Conservation (phyloP, 2,113 vertebrate species). For the Rafetus swinhoei region DNA sequence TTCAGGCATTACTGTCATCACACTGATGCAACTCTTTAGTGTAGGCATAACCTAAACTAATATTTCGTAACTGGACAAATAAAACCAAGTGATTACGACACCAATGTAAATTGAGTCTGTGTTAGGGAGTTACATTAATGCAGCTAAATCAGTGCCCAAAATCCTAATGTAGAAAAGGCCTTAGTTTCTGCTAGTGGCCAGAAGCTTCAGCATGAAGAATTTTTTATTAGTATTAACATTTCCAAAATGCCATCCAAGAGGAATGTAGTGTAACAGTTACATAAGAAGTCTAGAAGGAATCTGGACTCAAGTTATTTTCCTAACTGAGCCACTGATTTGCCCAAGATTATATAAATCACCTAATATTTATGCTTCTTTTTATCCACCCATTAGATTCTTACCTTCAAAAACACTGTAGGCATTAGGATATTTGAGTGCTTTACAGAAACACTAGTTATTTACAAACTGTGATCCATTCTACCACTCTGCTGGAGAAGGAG, state of each 20-base stretch:
- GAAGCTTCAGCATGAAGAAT: not conserved
- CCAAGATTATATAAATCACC: not conserved
- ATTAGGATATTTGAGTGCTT: not conserved
- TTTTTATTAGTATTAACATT: not conserved
- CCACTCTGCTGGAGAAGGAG: not conserved
- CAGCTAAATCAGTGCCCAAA: not conserved
- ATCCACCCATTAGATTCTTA: not conserved
- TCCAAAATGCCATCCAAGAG: rapidly evolving
- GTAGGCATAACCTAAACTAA: not conserved
- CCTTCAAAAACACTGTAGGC: not conserved
- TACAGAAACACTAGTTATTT: not conserved
- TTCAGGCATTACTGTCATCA: not conserved
- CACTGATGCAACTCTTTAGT: not conserved
- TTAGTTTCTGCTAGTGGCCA: not conserved
- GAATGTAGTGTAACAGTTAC: not conserved
- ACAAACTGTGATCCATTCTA: not conserved
- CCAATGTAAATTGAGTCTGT: not conserved
- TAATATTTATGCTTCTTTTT: not conserved
- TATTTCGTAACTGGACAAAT: not conserved
- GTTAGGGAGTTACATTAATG: not conserved
- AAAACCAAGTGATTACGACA: not conserved
- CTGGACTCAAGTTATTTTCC: not conserved
- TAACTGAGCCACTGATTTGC: not conserved
- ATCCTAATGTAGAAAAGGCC: not conserved
- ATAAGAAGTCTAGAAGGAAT: not conserved